phyloP scores from a whole-genome alignment of 2,888 invertebrate genomes.

The Torymus tubicola region DNA sequence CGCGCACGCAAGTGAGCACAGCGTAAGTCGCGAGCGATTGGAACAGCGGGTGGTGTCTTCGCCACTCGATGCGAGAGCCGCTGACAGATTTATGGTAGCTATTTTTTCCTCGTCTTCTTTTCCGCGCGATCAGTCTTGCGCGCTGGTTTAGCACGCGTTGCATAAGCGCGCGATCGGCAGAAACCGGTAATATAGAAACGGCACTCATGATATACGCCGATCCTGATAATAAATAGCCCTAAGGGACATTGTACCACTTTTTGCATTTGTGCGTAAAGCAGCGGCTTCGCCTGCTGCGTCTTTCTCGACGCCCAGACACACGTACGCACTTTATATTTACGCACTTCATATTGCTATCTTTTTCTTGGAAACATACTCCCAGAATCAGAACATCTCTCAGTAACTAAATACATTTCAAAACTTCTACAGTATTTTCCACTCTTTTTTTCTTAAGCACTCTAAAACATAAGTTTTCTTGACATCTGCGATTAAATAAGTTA shows the following conservation, averaged over 20 bases:
- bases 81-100: constrained; percentile 53
- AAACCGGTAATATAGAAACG: constrained; percentile 57
- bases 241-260: constrained; percentile 49
- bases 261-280: constrained; percentile 31
- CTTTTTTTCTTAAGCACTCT: too few species aligned
- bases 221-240: constrained; percentile 49
- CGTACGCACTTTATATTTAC: neutral
- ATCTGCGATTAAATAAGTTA: too few species aligned
- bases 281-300: constrained; percentile 4
- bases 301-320: neutral
- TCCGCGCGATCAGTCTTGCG: neutral
- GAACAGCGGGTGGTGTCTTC: constrained; percentile 55
- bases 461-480: too few species aligned
- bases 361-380: too few species aligned
- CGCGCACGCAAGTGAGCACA: neutral
- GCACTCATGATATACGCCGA: constrained; percentile 35
- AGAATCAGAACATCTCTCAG: too few species aligned
- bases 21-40: constrained; percentile 14
- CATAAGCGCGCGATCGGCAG: constrained; percentile 62
- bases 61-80: constrained; percentile 28
- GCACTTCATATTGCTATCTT: too few species aligned
- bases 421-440: too few species aligned
- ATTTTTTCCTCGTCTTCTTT: constrained; percentile 19
- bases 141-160: constrained; percentile 52
- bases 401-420: too few species aligned